Evolutionary conservation across 1,140 invertebrate species (phyloP), one percentile per base, ranked within the genome.

Genomic region (Penaeus japonicus): DNA sequence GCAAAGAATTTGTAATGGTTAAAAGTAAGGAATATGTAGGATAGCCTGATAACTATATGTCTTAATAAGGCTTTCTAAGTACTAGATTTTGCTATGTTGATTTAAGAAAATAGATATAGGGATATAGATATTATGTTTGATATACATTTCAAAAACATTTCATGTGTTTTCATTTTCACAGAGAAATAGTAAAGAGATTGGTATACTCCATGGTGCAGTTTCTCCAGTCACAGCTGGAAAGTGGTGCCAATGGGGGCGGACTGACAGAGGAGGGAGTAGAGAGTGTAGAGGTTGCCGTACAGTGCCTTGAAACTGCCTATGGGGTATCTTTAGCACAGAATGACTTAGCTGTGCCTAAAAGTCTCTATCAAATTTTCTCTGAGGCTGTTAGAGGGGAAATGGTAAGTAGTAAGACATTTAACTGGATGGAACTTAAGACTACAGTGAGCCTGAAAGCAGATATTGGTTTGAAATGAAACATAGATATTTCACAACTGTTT

Each of bases 301-400:
- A 98, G 92, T 98, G 97, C 92, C 93, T 98, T 89, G 96, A 97
- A 92, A 96, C 95, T 81, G 96, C 96, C 1, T 98, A 96, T 92
- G 95, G 94, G 82, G 90, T 94, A 27, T 92, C 91, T 90, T 91
- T 92, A 17, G 90, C 91, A 70, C 92, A 94, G 91, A 91, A 75
- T 22, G 91, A 91, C 32, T 59, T 91, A n/a, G 85, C 90, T 39
- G 88, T 90, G 5, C 90, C 90, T 18, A 81, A 88, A 47, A 70
- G 89, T 22, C 88, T 92, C 27, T 84, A 89, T 47, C 91, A 91
- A 77, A 92, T 92, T 53, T 92, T 92, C 89, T 57, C 90, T n/a
- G 89, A 90, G 53, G 90, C 89, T n/a, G 83, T 88, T 30, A 87
- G 73, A 87, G 59, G 55, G 12, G 85, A 87, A 27, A n/a, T n/a